A percentile compares a stretch with the other conserved stretches of the same genome.
phyloP scores from a whole-genome alignment of 2,113 vertebrate genomes.

The Eira barbara region DNA sequence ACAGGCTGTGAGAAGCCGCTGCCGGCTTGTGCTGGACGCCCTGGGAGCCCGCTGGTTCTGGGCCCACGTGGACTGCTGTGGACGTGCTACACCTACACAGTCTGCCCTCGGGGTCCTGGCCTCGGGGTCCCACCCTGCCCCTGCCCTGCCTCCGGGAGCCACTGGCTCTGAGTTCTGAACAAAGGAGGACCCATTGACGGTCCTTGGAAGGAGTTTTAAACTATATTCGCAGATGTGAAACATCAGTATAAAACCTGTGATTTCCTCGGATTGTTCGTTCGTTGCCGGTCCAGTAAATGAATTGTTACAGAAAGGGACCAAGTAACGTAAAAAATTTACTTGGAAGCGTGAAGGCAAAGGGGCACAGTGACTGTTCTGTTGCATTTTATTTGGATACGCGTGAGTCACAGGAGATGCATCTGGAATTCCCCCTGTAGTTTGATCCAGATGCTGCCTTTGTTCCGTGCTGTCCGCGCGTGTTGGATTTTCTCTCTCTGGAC shows the following conservation, averaged over 20 bases:
- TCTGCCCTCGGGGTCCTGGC: neutral
- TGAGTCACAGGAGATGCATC: accelerated
- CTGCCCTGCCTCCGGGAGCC: neutral
- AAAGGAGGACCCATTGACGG: too few relatives aligned
- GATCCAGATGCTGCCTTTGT: accelerated
- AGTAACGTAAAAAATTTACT: neutral
- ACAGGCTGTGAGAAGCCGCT: neutral
- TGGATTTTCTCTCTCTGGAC: neutral
- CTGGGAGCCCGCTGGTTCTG: neutral
- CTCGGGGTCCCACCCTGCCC: too few relatives aligned
- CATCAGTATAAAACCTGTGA: neutral
- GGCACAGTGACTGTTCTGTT: too few relatives aligned
- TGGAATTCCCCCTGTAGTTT: accelerated
- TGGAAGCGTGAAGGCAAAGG: neutral
- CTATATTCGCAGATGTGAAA: neutral
- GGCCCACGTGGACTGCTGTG: accelerated
- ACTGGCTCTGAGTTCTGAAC: neutral
- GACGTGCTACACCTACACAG: accelerated
- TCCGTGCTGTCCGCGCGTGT: accelerated
- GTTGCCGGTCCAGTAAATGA: neutral
- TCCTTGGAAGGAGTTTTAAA: neutral
- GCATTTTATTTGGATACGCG: neutral
- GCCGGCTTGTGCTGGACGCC: accelerated
- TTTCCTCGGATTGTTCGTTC: neutral
- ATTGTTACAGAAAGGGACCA: neutral